Evolutionary conservation across 2,888 invertebrate genomes (phyloP).

Genomic region (Antitype chi): DNA sequence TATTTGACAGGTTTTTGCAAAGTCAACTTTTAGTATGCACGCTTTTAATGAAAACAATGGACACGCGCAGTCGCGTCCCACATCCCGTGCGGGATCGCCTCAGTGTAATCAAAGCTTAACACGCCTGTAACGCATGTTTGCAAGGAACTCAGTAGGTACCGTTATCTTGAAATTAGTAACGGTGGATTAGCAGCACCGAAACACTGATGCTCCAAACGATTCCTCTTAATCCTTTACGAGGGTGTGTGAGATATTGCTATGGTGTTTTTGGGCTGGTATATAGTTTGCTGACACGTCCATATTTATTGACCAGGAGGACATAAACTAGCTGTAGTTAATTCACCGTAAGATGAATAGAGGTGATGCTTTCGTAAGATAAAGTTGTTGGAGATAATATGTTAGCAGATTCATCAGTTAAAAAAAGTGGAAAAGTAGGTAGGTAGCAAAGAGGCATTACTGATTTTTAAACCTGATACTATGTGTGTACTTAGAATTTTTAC

Average conservation of each 20-base stretch:
- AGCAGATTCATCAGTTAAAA: not conserved
- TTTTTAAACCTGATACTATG: too few relatives aligned
- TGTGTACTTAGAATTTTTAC: not conserved
- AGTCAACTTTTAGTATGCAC: too few relatives aligned
- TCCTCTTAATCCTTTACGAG: conserved; percentile 76
- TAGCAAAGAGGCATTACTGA: too few relatives aligned
- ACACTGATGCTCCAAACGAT: conserved; percentile 46
- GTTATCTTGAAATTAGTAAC: conserved; percentile 83
- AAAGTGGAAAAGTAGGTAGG: not conserved
- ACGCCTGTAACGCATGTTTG: conserved; percentile 73
- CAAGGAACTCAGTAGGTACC: conserved; percentile 67
- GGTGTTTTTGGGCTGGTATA: conserved; percentile 69
- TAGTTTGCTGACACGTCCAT: conserved; percentile 76
- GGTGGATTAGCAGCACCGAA: conserved; percentile 66
- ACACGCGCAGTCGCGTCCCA: not conserved
- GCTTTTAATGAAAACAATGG: not conserved
- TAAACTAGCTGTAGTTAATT: conserved; percentile 72
- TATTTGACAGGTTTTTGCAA: too few relatives aligned
- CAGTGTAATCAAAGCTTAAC: conserved; percentile 49
- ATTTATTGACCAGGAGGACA: conserved; percentile 80
- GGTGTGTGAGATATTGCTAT: conserved; percentile 73
- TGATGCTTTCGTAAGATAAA: not conserved
- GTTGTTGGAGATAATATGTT: not conserved
- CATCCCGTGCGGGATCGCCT: not conserved
- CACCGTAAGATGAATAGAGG: conserved; percentile 53